Evolutionary conservation across 2,113 vertebrate species (phyloP).

Genomic region (Heterotis niloticus): DNA sequence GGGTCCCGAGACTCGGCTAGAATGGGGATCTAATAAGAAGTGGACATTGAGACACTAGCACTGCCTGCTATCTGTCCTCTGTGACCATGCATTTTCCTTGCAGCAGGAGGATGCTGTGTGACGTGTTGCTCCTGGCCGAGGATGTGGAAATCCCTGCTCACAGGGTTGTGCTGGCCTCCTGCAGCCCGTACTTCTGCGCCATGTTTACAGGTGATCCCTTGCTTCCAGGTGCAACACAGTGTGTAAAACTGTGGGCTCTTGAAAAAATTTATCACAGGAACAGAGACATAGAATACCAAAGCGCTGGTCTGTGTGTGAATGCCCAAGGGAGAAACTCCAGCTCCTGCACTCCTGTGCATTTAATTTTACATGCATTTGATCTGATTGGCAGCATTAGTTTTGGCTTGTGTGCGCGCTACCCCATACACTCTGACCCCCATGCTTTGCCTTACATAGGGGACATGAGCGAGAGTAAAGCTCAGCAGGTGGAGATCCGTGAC

Average conservation of each 20-base stretch:
- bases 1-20: no score
- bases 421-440: not conserved
- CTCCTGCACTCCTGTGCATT: not conserved
- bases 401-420: not conserved
- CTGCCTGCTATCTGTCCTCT: no score
- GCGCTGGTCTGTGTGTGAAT: not conserved
- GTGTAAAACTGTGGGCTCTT: not conserved
- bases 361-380: not conserved
- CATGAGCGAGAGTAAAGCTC: constrained; percentile 94
- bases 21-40: no score
- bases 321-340: not conserved
- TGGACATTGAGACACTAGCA: no score
- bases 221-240: not conserved
- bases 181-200: constrained; percentile 94
- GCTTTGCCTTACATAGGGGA: constrained; percentile 64
- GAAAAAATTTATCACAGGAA: no score
- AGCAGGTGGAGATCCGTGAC: constrained; percentile 88
- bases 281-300: no score
- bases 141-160: constrained; percentile 85
- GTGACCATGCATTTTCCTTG: constrained; percentile 39
- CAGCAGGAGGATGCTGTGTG: constrained; percentile 89
- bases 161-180: constrained; percentile 84
- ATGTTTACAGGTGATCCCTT: constrained; percentile 89
- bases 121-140: constrained; percentile 89
- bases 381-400: not conserved